A percentile compares a stretch with the other conserved stretches of the same genome.
phyloP scores from a whole-genome alignment of 2,113 vertebrate species.

The Callospermophilus lateralis region DNA sequence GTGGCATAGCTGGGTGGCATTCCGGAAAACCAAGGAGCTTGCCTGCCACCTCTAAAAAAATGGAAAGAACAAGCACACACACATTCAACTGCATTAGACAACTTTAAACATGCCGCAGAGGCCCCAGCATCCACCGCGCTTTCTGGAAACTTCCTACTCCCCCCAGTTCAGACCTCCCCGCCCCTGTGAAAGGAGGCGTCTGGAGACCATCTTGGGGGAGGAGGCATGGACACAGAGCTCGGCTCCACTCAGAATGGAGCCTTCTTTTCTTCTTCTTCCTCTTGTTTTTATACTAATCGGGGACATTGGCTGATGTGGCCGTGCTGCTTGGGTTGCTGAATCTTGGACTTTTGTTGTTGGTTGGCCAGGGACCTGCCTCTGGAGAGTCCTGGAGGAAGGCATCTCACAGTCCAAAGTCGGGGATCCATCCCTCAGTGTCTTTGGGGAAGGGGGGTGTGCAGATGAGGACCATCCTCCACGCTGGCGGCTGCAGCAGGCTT shows the following conservation, averaged over 20 bases:
- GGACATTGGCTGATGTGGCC: conserved; percentile 69
- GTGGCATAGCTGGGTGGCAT: background rate
- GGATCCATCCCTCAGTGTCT: conserved; percentile 73
- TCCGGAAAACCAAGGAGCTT: conserved; percentile 49
- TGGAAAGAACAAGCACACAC: background rate
- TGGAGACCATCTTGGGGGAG: conserved; percentile 27
- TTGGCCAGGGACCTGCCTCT: conserved; percentile 86
- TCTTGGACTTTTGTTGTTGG: conserved; percentile 65
- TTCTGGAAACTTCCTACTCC: background rate
- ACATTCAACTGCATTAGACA: background rate
- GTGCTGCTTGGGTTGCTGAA: conserved; percentile 69
- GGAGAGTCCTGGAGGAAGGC: conserved; percentile 81
- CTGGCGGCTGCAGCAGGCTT: conserved; percentile 69
- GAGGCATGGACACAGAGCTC: background rate
- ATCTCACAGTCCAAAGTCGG: conserved; percentile 82
- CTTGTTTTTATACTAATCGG: conserved; percentile 65
- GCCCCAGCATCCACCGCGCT: background rate
- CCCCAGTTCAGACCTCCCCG: background rate
- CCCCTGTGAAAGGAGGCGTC: background rate
- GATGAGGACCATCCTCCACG: conserved; percentile 68
- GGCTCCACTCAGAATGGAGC: background rate
- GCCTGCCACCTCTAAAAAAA: conserved; percentile 1
- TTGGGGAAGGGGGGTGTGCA: conserved; percentile 63
- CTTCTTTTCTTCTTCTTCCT: background rate
- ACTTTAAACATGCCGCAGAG: conserved; percentile 8